Conservation (phyloP, 1,140 invertebrate species). For the Brachionus calyciflorus region DNA sequence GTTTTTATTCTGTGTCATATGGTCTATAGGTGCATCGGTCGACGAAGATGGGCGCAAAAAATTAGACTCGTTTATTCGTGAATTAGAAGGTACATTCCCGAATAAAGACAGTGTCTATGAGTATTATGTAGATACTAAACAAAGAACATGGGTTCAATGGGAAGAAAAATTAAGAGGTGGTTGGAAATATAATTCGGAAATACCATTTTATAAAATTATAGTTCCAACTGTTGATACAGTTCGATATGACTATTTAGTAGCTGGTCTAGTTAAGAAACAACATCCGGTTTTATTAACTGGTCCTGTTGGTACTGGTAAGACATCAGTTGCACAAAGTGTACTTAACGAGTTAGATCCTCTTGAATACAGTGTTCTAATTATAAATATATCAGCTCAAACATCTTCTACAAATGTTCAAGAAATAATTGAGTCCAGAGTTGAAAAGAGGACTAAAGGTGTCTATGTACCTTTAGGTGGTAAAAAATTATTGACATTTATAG, state of each 20-base stretch:
- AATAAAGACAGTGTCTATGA: slow-evolving; percentile 80
- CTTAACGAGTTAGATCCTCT: slow-evolving; percentile 66
- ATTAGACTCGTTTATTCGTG: slow-evolving; percentile 75
- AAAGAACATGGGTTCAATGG: slow-evolving; percentile 71
- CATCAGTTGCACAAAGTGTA: slow-evolving; percentile 70
- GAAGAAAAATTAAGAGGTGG: slow-evolving; percentile 65
- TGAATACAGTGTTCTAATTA: slow-evolving; percentile 69
- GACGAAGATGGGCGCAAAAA: slow-evolving; percentile 75
- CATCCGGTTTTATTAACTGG: slow-evolving; percentile 73
- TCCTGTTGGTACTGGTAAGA: slow-evolving; percentile 75
- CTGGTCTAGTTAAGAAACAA: slow-evolving; percentile 65
- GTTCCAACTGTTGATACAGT: slow-evolving; percentile 80
- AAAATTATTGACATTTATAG: slow-evolving; percentile 76
- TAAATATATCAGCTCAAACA: slow-evolving; percentile 81
- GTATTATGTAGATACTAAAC: slow-evolving; percentile 74
- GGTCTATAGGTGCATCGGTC: slow-evolving; percentile 75
- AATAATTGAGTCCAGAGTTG: slow-evolving; percentile 73
- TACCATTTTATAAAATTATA: slow-evolving; percentile 75
- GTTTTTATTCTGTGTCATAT: slow-evolving; percentile 76
- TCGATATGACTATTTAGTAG: slow-evolving; percentile 71
- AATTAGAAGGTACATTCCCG: slow-evolving; percentile 77
- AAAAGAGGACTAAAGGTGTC: slow-evolving; percentile 77
- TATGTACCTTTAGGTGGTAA: slow-evolving; percentile 73
- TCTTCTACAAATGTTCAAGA: slow-evolving; percentile 70
- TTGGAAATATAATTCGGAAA: slow-evolving; percentile 60